Evolutionary conservation across 2,113 vertebrate species (phyloP).

Genomic region (Heloderma charlesbogerti): DNA sequence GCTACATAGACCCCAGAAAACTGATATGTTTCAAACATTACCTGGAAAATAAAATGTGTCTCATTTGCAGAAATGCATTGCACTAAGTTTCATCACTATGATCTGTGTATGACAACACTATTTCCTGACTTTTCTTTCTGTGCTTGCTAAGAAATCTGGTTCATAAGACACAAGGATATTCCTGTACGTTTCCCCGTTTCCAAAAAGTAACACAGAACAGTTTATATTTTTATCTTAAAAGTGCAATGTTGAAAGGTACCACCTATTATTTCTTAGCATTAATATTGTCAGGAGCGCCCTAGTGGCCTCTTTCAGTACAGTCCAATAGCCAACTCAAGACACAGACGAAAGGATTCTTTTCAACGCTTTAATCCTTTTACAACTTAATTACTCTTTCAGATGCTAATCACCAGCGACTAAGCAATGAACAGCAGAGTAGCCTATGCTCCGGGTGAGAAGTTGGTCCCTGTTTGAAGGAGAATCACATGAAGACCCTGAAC

Average conservation of each 20-base stretch:
- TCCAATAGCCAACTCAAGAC: too few species aligned
- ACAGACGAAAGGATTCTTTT: too few species aligned
- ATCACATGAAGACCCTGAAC: too few species aligned
- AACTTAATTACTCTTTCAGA: too few species aligned
- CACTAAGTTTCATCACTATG: background rate
- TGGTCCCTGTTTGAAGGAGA: too few species aligned
- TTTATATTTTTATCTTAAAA: background rate
- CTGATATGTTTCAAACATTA: constrained; percentile 99
- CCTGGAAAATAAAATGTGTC: constrained; percentile 77
- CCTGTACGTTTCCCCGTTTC: background rate
- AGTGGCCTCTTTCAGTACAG: too few species aligned
- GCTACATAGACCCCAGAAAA: constrained; percentile 97
- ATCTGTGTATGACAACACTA: background rate
- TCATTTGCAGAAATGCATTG: background rate
- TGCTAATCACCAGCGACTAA: too few species aligned
- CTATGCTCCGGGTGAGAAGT: too few species aligned
- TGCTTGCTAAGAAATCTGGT: too few species aligned
- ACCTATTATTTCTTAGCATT: background rate
- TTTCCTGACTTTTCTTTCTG: background rate
- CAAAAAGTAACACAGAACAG: background rate
- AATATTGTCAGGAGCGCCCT: too few species aligned
- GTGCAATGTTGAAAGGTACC: background rate
- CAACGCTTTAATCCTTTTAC: too few species aligned
- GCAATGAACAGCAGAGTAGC: too few species aligned
- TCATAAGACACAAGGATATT: background rate